Base-by-base conservation (phyloP, 2,113 vertebrate genomes). In the Notarius lentiginosus region DNA sequence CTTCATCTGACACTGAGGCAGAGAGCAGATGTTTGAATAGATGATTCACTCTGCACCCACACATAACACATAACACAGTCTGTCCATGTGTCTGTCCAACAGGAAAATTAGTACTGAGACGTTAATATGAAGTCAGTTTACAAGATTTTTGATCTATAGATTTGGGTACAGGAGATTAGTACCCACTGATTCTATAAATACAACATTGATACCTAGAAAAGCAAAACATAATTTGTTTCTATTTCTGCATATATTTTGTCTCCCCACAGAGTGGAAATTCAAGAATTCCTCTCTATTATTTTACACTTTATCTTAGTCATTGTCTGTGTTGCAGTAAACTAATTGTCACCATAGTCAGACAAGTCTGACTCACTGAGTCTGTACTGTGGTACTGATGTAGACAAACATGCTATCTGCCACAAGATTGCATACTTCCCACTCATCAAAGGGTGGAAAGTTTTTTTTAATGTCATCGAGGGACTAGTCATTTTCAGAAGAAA, bases 61-160 rank as follows among this genome's bases (percentile, higher is more conserved):
- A 84, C 87, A 87, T 47, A 79, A 72, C 63, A 84, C 89, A 87
- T 65, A 88, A 86, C 51, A 84, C n/a, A 82, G 91, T 93, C 92
- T 92, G 92, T 94, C 93, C 93, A 92, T 93, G 90, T 90, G 90
- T 92, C 92, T 93, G 41, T 41, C 90, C 89, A 87, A 91, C 60
- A 41, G 56, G 75, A 75, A 53, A 85, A 88, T 75, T 65, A 20
- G 27, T 55, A 22, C 51, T 70, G 53, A 65, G 51, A 18, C 51
- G 34, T 22, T 66, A n/a, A 61, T 49, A 47, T 75, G 47, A 47
- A 77, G 84, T 86, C 49, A 82, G 20, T 87, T 80, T 80, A 30
- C 47, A 41, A 18, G 24, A 27, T 34, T 84, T 22, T 79, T 86
- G 72, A 53, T 15, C 27, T 55, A 8, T 70, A 65, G 53, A 58